Percentiles rank a stretch among this genome's conserved stretches.
phyloP scores from a whole-genome alignment of 1,140 invertebrate species.

The Linepithema humile region DNA sequence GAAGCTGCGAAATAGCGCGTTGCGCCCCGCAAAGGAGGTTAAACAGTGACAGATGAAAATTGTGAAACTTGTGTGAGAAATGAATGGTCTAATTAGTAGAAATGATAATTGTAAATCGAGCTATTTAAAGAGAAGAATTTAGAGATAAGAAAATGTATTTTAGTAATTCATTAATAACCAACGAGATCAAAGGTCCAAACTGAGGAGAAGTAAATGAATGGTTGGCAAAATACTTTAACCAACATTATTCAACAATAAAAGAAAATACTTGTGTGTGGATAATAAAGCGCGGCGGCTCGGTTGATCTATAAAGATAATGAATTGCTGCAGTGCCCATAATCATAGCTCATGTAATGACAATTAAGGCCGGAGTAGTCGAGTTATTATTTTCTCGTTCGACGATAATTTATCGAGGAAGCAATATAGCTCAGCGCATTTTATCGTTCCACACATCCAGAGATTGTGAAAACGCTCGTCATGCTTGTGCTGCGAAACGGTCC shows the following conservation, averaged over 20 bases:
- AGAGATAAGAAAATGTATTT: neutral
- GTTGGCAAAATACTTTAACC: too few relatives aligned
- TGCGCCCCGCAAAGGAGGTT: neutral
- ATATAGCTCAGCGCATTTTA: neutral
- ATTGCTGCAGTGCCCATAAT: conserved; percentile 11
- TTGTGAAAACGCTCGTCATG: conserved; percentile 46
- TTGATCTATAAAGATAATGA: conserved; percentile 10
- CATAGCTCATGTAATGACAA: conserved; percentile 23
- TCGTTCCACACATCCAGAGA: neutral
- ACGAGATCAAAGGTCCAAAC: neutral
- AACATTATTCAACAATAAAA: neutral
- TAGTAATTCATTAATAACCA: neutral
- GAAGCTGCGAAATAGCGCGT: neutral
- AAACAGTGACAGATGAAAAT: neutral
- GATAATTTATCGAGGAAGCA: conserved; percentile 53
- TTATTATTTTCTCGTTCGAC: conserved; percentile 41
- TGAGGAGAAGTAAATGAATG: neutral
- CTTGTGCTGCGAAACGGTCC: conserved; percentile 9
- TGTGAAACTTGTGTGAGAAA: neutral
- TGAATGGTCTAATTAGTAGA: neutral
- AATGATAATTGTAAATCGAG: neutral
- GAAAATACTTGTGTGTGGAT: conserved; percentile 8
- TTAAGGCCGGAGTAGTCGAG: conserved; percentile 11
- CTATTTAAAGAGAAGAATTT: neutral
- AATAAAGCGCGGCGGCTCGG: neutral